These are phyloP conservation scores for Galagoides demidoff DNA, from an alignment of 2,797 vertebrate genomes.

Conservation along the genomic window DNA sequence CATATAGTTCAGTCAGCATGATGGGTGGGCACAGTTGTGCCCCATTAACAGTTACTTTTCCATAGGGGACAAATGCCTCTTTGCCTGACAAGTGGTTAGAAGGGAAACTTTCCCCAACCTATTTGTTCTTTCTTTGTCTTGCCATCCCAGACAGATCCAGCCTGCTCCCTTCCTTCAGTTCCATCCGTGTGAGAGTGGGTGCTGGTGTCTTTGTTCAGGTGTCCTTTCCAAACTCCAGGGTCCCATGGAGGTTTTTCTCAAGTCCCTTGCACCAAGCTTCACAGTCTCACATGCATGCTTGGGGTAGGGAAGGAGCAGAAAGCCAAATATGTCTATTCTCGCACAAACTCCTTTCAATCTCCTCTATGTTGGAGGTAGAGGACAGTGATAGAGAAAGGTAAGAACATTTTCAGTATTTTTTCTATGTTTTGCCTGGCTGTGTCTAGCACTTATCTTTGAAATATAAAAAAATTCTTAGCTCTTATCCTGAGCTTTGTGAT, in stretches of 20 bases:
- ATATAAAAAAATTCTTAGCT: background rate
- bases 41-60: background rate
- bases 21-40: background rate
- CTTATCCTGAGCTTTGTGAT: background rate
- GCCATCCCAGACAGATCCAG: background rate
- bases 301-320: background rate
- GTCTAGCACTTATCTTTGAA: slow-evolving; percentile 47
- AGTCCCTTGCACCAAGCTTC: background rate
- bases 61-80: background rate
- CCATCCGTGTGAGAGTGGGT: background rate
- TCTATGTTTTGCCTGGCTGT: background rate
- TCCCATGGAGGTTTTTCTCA: background rate
- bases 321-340: background rate
- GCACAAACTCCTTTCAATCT: background rate
- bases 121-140: background rate
- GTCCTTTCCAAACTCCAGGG: background rate
- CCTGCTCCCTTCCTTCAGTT: background rate
- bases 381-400: background rate
- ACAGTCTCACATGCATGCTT: background rate
- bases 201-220: background rate
- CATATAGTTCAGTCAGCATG: background rate
- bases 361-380: background rate
- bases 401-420: background rate
- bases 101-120: background rate
- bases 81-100: background rate